Base-by-base conservation (phyloP, 2,113 vertebrate species). In the Girardinichthys multiradiatus region DNA sequence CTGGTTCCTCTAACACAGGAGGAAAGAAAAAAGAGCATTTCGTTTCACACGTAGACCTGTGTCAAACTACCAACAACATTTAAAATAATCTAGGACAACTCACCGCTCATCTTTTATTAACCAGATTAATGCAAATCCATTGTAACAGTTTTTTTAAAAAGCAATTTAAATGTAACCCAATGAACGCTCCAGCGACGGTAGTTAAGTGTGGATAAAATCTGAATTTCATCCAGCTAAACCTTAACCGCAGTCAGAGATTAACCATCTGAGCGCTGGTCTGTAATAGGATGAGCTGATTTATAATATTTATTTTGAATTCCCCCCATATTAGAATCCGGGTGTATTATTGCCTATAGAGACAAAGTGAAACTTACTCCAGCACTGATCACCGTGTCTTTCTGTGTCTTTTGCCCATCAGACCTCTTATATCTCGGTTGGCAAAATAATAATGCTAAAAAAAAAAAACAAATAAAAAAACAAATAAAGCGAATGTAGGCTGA, bases 151-250 rank as follows among this genome's bases (percentile, higher is more conserved):
- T 1, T 28, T 1, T 10, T 19, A 2, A 3, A 30, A 30, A 59
- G 13, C 1, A 14, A 10, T 45, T 58, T 27, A 21, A 31, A 9
- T 7, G 21, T n/a, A 0, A 51, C 45, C 35, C 2, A 3, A 2
- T 31, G 64, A 19, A 17, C 11, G 58, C 33, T 8, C 37, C 28
- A 10, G 37, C 31, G 27, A 1, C 29, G 15, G 27, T 29, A 5
- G 17, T 48, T 26, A 8, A 4, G 30, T 57, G 48, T 21, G 4
- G 42, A 51, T 15, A 57, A 51, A 39, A 42, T 66, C 61, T 86
- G 65, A 68, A 76, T 79, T 66, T 26, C 4, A 45, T 74, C 79
- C 81, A 86, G 11, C 29, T 78, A 48, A 77, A 73, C 74, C 76
- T 75, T 76, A 73, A 37, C 59, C 37, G 27, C 48, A 51, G 59